Evolutionary conservation across 2,113 vertebrate genomes (phyloP).

Genomic region (Cavia porcellus): DNA sequence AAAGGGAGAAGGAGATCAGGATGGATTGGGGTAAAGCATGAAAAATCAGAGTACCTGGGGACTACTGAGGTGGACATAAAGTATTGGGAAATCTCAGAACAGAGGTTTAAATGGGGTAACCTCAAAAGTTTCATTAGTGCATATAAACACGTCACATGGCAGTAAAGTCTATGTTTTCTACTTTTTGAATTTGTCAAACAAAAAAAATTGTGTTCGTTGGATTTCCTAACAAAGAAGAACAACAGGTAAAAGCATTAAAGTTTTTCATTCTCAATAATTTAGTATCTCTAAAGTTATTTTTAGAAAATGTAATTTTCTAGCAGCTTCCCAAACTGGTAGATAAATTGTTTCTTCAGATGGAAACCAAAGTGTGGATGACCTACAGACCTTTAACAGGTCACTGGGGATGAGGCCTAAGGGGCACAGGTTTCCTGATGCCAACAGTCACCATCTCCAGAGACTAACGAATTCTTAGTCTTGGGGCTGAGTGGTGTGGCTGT

Average conservation of each 20-base stretch:
- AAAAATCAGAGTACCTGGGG: conserved; percentile 41
- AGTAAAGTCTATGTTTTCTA: conserved; percentile 33
- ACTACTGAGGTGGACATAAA: not conserved
- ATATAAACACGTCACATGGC: conserved; percentile 21
- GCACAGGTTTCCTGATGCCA: not conserved
- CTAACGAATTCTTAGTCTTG: not conserved
- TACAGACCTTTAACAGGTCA: not conserved
- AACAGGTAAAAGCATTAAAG: not conserved
- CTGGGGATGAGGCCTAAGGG: not conserved
- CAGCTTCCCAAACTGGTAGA: not conserved
- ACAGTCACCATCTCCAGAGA: not conserved
- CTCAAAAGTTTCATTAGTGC: not conserved
- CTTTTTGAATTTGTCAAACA: not conserved
- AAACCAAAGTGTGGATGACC: not conserved
- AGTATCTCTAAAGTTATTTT: not conserved
- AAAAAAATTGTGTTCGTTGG: not conserved
- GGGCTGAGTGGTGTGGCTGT: not conserved
- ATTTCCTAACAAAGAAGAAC: conserved; percentile 16
- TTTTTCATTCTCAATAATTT: conserved; percentile 36
- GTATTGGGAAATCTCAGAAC: conserved; percentile 35
- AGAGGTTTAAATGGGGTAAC: not conserved
- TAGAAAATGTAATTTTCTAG: conserved; percentile 17
- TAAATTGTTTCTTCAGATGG: not conserved
- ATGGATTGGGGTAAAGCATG: not conserved
- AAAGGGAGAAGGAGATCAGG: conserved; percentile 76